Base-by-base conservation (phyloP, 1,140 invertebrate genomes). In the Pteromalus puparum region DNA sequence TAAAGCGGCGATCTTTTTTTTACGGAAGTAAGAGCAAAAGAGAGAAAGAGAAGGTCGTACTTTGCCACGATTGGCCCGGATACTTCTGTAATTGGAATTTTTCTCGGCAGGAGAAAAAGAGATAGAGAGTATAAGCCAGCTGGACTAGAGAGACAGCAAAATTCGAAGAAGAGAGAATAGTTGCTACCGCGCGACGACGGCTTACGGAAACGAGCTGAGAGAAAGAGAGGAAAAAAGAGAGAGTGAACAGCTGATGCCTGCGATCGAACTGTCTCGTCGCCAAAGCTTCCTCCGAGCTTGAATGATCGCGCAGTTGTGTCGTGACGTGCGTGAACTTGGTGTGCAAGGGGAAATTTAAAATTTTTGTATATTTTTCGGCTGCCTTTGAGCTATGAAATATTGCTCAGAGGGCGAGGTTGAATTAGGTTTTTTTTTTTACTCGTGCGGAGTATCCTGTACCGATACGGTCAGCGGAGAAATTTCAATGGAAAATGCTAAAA, bases 71-170 rank as follows among this genome's bases (percentile, higher is more conserved):
- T 77, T 77, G 75, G 75, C 48, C 48, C 72, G 48, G 26, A 77
- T 77, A 77, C 75, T 77, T 77, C 13, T 77, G 75, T 77, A 77
- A 77, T 77, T 77, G 75, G 48, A 77, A 77, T 61, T 77, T 77
- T 61, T 77, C 75, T 77, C 28, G 3, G 30, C 4, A 21, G 7
- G 2, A 42, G 5, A n/a, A 18, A n/a, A 12, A 74, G 7, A 42
- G 38, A 42, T 42, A 74, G 28, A 12, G 28, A 70, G 67, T 28
- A 24, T 70, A 28, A 21, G 6, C 15, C 48, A 18, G 12, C 53
- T 61, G 18, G 53, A n/a, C 53, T 4, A 61, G 21, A 21, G 18
- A 42, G 38, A 5, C 53, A 21, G 53, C 7, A 21, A 61, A 61
- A 61, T 61, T 61, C 18, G 18, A 61, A 61, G 18, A 15, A 61